Percentiles rank a stretch among this genome's conserved stretches.
Conservation (phyloP, 1,140 invertebrate species). For the Atopsyche davidsoni region DNA sequence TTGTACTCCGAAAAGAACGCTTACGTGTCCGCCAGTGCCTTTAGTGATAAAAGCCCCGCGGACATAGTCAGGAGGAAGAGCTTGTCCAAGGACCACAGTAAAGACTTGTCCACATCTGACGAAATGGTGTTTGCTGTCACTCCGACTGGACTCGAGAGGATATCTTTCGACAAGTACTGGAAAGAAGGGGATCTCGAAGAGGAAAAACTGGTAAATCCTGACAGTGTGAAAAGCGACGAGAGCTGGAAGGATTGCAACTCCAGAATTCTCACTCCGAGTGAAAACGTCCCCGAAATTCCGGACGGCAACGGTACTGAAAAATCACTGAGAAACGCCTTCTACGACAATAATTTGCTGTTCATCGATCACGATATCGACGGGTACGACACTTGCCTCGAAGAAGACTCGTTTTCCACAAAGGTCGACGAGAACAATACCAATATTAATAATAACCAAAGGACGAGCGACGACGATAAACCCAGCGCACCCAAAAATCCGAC, state of each 20-base stretch:
- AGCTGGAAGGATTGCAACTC: conserved; percentile 40
- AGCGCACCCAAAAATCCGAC: neutral
- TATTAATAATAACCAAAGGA: conserved; percentile 39
- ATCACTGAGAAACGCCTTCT: conserved; percentile 17
- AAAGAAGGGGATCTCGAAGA: conserved; percentile 30
- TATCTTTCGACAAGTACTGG: conserved; percentile 47
- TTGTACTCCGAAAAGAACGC: conserved; percentile 28
- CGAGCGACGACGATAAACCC: conserved; percentile 9
- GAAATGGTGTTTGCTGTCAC: conserved; percentile 50
- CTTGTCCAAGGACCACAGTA: conserved; percentile 42
- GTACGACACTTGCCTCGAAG: conserved; percentile 48
- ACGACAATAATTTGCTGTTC: conserved; percentile 30
- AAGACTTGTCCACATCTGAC: conserved; percentile 47
- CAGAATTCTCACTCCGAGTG: conserved; percentile 17
- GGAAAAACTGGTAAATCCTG: conserved; percentile 31
- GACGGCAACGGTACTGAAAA: conserved; percentile 18
- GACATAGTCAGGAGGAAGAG: conserved; percentile 31
- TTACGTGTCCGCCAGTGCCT: conserved; percentile 15
- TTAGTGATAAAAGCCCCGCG: conserved; percentile 8
- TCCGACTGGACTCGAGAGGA: conserved; percentile 45
- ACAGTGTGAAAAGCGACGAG: conserved; percentile 41
- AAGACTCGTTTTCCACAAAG: conserved; percentile 41
- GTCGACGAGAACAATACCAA: conserved; percentile 37
- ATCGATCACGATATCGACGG: conserved; percentile 48
- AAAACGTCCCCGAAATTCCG: conserved; percentile 6